phyloP scores from a whole-genome alignment of 2,113 vertebrate genomes.

The Passer domesticus region DNA sequence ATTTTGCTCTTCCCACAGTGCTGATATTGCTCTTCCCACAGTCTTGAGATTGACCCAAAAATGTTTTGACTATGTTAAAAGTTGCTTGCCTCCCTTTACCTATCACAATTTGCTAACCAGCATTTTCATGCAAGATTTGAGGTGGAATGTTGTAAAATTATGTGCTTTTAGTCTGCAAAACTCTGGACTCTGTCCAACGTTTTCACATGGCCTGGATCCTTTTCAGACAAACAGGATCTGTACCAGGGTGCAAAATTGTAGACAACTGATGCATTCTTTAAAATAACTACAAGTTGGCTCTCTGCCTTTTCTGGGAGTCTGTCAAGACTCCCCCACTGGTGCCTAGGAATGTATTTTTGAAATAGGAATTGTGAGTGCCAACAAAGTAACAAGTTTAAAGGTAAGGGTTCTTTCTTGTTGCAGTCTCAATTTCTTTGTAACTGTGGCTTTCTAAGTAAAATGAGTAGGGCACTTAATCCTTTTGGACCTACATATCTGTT shows the following conservation, averaged over 20 bases:
- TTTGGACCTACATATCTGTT: not conserved
- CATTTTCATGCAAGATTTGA: slow-evolving; percentile 46
- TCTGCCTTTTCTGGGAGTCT: not conserved
- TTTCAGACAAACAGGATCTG: slow-evolving; percentile 52
- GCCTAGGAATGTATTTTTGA: not conserved
- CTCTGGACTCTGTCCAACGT: slow-evolving; percentile 10
- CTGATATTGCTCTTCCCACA: not conserved
- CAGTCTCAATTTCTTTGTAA: not conserved
- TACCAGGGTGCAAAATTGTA: slow-evolving; percentile 49
- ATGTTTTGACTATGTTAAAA: slow-evolving; percentile 11
- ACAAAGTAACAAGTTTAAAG: slow-evolving; percentile 6
- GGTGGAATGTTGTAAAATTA: slow-evolving; percentile 37
- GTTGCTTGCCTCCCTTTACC: not conserved
- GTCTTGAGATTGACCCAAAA: not conserved
- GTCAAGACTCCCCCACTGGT: slow-evolving; percentile 3
- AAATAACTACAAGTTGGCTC: slow-evolving; percentile 34
- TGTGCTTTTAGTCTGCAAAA: slow-evolving; percentile 27
- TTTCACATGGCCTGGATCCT: slow-evolving; percentile 49
- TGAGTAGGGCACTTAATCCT: not conserved
- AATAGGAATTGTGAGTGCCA: not conserved
- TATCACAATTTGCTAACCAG: slow-evolving; percentile 16
- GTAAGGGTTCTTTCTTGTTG: not conserved
- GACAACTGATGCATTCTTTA: slow-evolving; percentile 59
- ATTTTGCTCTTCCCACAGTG: not conserved
- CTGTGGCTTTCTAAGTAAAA: not conserved